Evolutionary conservation across 1,140 invertebrate species (phyloP).

Genomic region (Lucilia sericata): DNA sequence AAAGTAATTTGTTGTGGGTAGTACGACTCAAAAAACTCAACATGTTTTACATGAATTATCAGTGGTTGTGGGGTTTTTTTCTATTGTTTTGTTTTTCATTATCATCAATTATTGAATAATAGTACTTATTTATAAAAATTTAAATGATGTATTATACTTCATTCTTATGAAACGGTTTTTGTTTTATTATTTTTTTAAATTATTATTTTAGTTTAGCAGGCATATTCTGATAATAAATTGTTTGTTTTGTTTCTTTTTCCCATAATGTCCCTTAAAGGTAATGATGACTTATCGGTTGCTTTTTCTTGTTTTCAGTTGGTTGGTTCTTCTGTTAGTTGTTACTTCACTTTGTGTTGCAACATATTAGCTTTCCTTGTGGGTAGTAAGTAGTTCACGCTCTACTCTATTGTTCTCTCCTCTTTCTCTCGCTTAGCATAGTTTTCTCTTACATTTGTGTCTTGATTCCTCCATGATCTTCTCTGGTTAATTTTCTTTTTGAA

Average conservation of each 20-base stretch:
- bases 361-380: background rate
- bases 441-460: conserved; percentile 24
- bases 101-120: conserved; percentile 14
- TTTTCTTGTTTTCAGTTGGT: conserved; percentile 25
- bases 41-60: background rate
- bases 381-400: background rate
- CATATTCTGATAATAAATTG: background rate
- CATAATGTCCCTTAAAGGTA: conserved; percentile 8
- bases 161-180: conserved; percentile 23
- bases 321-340: conserved; percentile 34
- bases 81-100: background rate
- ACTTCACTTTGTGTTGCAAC: conserved; percentile 28
- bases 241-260: background rate
- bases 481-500: background rate
- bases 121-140: background rate
- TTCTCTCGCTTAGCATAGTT: background rate
- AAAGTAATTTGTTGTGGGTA: too few relatives aligned
- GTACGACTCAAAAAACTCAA: too few relatives aligned
- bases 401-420: background rate
- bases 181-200: too few relatives aligned
- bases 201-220: background rate
- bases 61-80: background rate
- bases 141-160: conserved; percentile 10
- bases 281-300: conserved; percentile 25
- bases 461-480: conserved; percentile 34